A percentile compares a stretch with the other conserved stretches of the same genome.
These are phyloP conservation scores for Sebastes minor DNA, from an alignment of 2,797 vertebrate genomes.

Conservation along the genomic window DNA sequence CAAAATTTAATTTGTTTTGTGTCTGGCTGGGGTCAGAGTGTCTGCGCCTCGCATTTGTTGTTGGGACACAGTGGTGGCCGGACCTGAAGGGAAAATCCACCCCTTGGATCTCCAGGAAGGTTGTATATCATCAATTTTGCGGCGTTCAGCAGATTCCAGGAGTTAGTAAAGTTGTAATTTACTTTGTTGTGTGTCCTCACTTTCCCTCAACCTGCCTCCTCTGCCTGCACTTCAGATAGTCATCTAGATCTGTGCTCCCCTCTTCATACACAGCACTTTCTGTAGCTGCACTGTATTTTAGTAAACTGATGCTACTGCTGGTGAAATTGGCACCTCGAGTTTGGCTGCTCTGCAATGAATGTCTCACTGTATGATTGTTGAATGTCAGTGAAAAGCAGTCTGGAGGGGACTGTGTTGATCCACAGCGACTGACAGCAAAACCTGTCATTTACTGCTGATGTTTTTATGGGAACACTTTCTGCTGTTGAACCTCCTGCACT, in stretches of 20 bases:
- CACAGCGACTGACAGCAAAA: conserved; percentile 22
- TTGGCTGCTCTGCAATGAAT: conserved; percentile 11
- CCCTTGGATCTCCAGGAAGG: conserved; percentile 12
- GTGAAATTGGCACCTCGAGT: conserved; percentile 46
- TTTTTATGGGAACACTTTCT: neutral
- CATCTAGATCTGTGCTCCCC: neutral
- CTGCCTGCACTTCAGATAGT: neutral
- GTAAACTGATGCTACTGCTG: conserved; percentile 7
- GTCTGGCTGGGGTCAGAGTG: conserved; percentile 40
- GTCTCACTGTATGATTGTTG: neutral
- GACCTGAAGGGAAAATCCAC: neutral
- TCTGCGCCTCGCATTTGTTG: neutral
- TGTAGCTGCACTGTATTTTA: conserved; percentile 12
- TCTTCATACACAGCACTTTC: neutral
- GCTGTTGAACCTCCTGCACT: neutral
- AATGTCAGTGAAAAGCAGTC: conserved; percentile 18
- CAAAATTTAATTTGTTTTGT: conserved; percentile 39
- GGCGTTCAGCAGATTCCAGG: conserved; percentile 17
- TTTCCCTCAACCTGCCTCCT: neutral
- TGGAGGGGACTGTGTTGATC: conserved; percentile 1
- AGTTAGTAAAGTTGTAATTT: conserved; percentile 34
- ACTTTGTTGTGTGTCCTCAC: conserved; percentile 31
- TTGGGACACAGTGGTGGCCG: neutral
- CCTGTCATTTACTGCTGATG: conserved; percentile 34
- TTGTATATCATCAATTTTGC: neutral